A percentile compares a stretch with the other conserved stretches of the same genome.
These are phyloP conservation scores for Sphenopsis melanotis DNA, from an alignment of 2,797 vertebrate species.

Conservation along the genomic window DNA sequence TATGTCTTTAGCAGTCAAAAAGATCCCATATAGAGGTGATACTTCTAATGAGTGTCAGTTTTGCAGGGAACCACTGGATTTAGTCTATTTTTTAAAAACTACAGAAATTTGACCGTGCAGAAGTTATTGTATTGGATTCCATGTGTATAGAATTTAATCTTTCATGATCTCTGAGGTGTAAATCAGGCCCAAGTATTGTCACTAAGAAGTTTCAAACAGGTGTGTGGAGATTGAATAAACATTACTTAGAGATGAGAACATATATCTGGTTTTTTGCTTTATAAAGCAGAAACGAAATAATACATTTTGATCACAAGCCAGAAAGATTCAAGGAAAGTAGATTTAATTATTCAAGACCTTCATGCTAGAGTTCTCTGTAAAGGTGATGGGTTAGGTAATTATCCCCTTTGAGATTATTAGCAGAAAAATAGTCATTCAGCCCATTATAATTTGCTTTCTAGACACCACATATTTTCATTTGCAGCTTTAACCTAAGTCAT, in stretches of 20 bases:
- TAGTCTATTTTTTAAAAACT: background rate
- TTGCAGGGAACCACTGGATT: background rate
- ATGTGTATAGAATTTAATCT: background rate
- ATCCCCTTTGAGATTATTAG: background rate
- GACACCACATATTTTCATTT: background rate
- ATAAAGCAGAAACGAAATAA: background rate
- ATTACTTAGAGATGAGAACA: background rate
- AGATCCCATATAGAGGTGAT: accelerated
- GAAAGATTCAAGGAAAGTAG: background rate
- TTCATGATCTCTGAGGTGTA: background rate
- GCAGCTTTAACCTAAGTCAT: background rate
- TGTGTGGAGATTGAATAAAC: background rate
- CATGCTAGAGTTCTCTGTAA: background rate
- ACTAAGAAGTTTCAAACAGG: background rate
- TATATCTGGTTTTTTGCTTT: background rate
- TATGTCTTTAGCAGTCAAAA: background rate
- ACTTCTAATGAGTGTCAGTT: background rate
- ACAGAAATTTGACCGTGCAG: background rate
- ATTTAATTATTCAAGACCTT: background rate
- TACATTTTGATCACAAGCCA: background rate
- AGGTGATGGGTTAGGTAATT: background rate
- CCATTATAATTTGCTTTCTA: background rate
- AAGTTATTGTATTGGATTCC: background rate
- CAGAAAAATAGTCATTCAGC: background rate
- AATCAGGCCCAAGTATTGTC: background rate